Evolutionary conservation across 2,797 vertebrate genomes (phyloP).

Genomic region (Rhinella marina): DNA sequence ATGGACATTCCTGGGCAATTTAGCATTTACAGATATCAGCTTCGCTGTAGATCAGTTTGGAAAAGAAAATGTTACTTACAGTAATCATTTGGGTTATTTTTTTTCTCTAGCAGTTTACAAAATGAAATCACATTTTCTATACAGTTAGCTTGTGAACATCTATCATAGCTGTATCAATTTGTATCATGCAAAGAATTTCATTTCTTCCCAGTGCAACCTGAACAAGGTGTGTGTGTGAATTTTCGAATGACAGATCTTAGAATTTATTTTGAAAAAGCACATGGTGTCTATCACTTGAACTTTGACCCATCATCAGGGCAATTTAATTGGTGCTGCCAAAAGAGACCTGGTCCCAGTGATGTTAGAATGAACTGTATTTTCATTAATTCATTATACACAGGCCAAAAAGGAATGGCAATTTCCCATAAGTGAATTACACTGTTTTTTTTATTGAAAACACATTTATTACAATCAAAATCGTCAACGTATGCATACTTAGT

Average conservation of each 20-base stretch:
- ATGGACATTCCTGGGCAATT: background rate
- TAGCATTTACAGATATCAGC: background rate
- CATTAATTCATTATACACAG: too few species aligned
- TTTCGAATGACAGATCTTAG: background rate
- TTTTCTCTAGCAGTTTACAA: background rate
- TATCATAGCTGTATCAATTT: background rate
- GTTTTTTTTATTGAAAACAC: too few species aligned
- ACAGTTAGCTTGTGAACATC: background rate
- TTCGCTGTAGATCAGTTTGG: background rate
- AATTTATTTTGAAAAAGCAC: background rate
- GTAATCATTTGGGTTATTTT: background rate
- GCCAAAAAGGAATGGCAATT: too few species aligned
- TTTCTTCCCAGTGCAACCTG: background rate
- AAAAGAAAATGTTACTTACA: background rate
- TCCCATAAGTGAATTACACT: too few species aligned
- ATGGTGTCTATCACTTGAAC: background rate
- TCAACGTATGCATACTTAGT: too few species aligned
- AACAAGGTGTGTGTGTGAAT: background rate
- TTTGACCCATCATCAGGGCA: too few species aligned
- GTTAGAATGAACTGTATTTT: too few species aligned
- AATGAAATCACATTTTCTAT: slow-evolving; percentile 11
- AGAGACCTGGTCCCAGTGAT: too few species aligned
- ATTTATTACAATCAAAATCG: too few species aligned
- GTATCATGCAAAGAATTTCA: background rate
- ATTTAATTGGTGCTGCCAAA: too few species aligned